Evolutionary conservation across 2,113 vertebrate species (phyloP), one percentile per base, ranked within the genome.

Genomic region (Bos javanicus): DNA sequence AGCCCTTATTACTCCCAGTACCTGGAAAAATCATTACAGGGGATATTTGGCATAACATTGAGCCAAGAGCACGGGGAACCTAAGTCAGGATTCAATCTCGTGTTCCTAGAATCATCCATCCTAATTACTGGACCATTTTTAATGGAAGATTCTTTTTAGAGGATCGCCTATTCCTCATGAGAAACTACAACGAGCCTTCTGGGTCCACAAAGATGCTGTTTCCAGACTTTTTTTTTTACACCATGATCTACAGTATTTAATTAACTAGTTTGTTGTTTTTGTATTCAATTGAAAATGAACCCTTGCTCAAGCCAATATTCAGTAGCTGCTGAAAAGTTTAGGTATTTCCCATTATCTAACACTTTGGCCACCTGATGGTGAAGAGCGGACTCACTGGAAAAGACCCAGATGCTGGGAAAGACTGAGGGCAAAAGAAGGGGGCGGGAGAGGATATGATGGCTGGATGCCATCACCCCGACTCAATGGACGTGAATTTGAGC

Each of bases 171-270:
- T 36, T 71, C 19, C 67, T 39, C n/a, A 23, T 71, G 19, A 71
- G 2, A 71, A 36, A 36, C n/a, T 39, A 39, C 10, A 36, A 71
- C 0, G 1, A 71, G 19, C 0, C 64, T 23, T 12, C n/a, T 21
- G 64, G n/a, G n/a, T 71, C n/a, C 64, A 71, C 64, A 36, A 23
- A 36, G 2, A 36, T 23, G n/a, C 67, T 71, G 10, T 36, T 36
- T 71, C n/a, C n/a, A 71, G 67, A 12, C n/a, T 64, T 28, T 60
- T 60, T 57, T 57, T 57, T 13, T 25, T 4, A 59, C 13, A 60
- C 26, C 11, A 56, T 57, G 59, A 60, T 60, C 64, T 71, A n/a
- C 64, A 36, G 9, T 36, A 36, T 71, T 71, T 71, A 71, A 36
- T 71, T 71, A 71, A 71, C n/a, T 71, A 71, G 64, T 36, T 71